Percentiles rank a stretch among this genome's conserved stretches.
Evolutionary conservation across 2,113 vertebrate genomes (phyloP).

Genomic region (Leucoraja erinaceus): DNA sequence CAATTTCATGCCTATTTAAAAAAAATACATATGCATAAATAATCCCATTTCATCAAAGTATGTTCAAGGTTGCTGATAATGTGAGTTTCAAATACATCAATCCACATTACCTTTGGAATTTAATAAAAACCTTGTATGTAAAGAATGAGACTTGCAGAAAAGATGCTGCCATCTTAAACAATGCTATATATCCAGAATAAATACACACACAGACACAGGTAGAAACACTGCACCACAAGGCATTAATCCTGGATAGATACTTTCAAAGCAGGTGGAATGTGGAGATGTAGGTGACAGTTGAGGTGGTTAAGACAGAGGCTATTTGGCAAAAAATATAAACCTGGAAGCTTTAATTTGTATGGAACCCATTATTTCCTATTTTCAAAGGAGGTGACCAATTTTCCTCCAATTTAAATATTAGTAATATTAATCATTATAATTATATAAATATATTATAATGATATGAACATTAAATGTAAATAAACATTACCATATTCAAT

Average conservation of each 20-base stretch:
- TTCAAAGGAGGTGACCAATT: too few species aligned
- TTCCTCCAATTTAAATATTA: too few species aligned
- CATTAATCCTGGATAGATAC: background rate
- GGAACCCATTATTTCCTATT: too few species aligned
- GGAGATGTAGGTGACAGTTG: too few species aligned
- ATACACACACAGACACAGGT: background rate
- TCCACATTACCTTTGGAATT: background rate
- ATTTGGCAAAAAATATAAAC: too few species aligned
- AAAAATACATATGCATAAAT: background rate
- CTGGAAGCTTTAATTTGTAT: too few species aligned
- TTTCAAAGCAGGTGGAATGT: too few species aligned
- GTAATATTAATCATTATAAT: too few species aligned
- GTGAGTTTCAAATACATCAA: background rate
- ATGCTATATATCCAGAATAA: background rate
- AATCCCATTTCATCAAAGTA: background rate
- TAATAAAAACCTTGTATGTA: background rate
- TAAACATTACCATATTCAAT: too few species aligned
- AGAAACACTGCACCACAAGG: background rate
- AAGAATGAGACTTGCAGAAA: background rate
- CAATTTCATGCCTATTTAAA: background rate
- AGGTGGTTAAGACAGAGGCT: too few species aligned
- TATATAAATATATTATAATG: too few species aligned
- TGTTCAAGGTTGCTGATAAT: background rate
- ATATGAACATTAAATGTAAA: too few species aligned
- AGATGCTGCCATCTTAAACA: background rate